Evolutionary conservation across 1,140 invertebrate species (phyloP), one percentile per base, ranked within the genome.

Genomic region (Lycorma delicatula): DNA sequence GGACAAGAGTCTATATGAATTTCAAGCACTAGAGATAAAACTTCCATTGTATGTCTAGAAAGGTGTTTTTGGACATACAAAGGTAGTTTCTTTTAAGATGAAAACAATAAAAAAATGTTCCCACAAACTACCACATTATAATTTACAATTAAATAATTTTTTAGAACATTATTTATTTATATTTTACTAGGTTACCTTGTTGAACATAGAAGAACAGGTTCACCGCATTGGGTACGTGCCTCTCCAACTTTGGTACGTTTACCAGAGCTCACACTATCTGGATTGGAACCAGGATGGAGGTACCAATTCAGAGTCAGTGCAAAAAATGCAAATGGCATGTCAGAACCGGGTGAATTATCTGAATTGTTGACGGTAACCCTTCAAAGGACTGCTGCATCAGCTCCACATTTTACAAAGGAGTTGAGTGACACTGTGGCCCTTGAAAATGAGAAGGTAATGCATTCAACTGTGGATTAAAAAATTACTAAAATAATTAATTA

Each of bases 241-340:
- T 81, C 84, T 7, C 82, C 87, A 7, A 76, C 79, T 22, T 72
- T 87, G 2, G 83, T 89, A 4, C 71, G 74, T 3, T 76, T 80
- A 27, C 82, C 84, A 0, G 85, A 91, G 69, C 74, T 90, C 9
- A 81, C 84, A 16, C 74, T 92, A 16, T 83, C 81, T 57, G 87
- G 87, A 25, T 75, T 93, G 12, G 85, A 89, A 64, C 87, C 88
- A 0, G 91, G 91, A 53, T 89, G 88, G 77, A 79, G 87, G 41
- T 96, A 96, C 70, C 86, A 90, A 68, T 94, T 94, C 74, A 79
- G 93, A 34, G 86, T 95, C 0, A 84, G 83, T 49, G 91, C 93
- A 0, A 82, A 93, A 67, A 96, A 95, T 71, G 81, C 83, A 13
- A 78, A 87, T 0, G 92, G 92, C 0, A 72, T 83, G 4, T 93